Evolutionary conservation across 2,888 invertebrate species (phyloP), one percentile per base, ranked within the genome.

Genomic region (Thysanoteuthis rhombus): DNA sequence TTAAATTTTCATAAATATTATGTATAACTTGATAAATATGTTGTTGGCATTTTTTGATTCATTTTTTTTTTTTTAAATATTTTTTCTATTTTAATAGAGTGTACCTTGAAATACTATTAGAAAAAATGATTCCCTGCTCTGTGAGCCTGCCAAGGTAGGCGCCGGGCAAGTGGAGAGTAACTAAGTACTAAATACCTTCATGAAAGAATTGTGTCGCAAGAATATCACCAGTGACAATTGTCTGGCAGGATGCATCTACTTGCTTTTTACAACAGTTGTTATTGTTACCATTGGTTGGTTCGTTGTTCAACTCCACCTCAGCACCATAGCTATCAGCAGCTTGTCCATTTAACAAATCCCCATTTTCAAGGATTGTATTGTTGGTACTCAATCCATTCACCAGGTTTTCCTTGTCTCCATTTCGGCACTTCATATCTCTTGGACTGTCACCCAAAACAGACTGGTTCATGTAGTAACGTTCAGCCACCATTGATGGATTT

Each of bases 151-250:
- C 75, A n/a, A n/a, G n/a, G 10, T 75, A 75, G 75, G 12, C 36
- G n/a, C 75, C 36, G 75, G 75, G 75, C 75, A 75, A 75, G 39
- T 92, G 36, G 28, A 40, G 42, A 92, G 40, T 52, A 93, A 93
- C 58, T 52, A 93, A 58, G 58, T 47, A 52, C 89, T 94, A 96
- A 92, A 96, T 94, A 94, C 96, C 96, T 94, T 97, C 97, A 95
- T 97, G 96, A 95, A 97, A 97, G 28, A 97, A 95, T 94, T 97
- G 97, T 12, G 97, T 97, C 36, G 97, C 97, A 90, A 97, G 95
- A 93, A 97, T 96, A 93, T 97, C 97, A 19, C 97, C 97, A 32
- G 97, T 97, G 25, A 97, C 96, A 93, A 97, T 96, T 12, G 97
- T 97, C 94, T 97, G 97, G 93, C 97, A 97, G 25, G 96, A 96